phyloP scores from a whole-genome alignment of 2,888 invertebrate genomes.

The Xestia xanthographa region DNA sequence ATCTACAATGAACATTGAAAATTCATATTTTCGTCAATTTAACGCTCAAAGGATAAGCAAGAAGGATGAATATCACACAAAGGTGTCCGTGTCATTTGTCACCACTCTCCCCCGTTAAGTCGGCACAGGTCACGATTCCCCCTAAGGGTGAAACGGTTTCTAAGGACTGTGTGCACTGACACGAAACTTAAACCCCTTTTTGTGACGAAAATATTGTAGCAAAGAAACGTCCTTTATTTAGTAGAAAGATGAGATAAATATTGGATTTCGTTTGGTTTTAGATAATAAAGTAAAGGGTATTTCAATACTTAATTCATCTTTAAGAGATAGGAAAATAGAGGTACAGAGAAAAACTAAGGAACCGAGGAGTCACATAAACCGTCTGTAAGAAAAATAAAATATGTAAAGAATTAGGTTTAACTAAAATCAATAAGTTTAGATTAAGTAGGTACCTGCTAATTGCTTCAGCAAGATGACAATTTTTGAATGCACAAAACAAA shows the following conservation, averaged over 20 bases:
- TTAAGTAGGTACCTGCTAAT: background rate
- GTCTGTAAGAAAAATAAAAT: background rate
- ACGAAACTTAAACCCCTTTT: slow-evolving; percentile 53
- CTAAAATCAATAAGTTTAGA: background rate
- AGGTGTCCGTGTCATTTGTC: slow-evolving; percentile 68
- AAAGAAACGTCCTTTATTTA: slow-evolving; percentile 37
- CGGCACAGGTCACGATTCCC: slow-evolving; percentile 71
- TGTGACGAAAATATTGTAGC: slow-evolving; percentile 31
- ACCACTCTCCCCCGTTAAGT: slow-evolving; percentile 62
- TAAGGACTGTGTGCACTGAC: slow-evolving; percentile 63
- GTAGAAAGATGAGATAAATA: slow-evolving; percentile 17
- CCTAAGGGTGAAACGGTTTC: slow-evolving; percentile 64
- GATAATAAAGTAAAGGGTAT: background rate
- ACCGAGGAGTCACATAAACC: background rate
- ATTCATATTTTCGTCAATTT: slow-evolving; percentile 47
- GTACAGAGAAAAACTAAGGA: background rate
- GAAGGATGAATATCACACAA: slow-evolving; percentile 55
- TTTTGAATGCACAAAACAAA: background rate
- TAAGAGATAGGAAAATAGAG: background rate
- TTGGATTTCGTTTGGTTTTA: slow-evolving; percentile 11
- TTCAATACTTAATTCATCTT: background rate
- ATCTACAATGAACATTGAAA: slow-evolving; percentile 21
- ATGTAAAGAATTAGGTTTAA: too few relatives aligned
- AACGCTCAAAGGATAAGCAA: slow-evolving; percentile 33
- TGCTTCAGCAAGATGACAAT: background rate